These are phyloP conservation scores for Patella ulyssiponensis DNA, from an alignment of 2,888 invertebrate species.

Conservation along the genomic window DNA sequence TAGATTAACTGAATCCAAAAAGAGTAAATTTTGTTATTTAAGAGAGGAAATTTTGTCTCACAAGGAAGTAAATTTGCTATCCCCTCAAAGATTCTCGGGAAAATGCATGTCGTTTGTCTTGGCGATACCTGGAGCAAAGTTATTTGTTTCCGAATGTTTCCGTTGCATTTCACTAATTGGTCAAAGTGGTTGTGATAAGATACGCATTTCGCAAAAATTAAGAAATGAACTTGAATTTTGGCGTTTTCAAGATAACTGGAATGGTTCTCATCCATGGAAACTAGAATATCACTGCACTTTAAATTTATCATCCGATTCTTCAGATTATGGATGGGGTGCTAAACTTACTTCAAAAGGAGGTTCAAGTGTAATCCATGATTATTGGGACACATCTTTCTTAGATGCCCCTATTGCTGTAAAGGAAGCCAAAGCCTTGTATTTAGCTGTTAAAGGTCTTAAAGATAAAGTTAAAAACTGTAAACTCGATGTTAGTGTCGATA, in stretches of 20 bases:
- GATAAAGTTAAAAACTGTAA: not conserved
- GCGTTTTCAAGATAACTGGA: not conserved
- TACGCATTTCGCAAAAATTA: not conserved
- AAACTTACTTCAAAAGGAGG: not conserved
- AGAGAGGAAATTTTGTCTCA: not conserved
- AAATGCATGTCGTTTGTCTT: not conserved
- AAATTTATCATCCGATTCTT: not conserved
- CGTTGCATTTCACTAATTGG: not conserved
- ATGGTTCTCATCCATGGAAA: not conserved
- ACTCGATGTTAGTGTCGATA: not conserved
- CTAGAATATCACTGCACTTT: not conserved
- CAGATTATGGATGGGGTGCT: not conserved
- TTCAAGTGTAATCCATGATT: not conserved
- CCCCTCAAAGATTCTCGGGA: too few relatives aligned
- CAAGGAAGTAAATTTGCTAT: not conserved
- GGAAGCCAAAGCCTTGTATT: not conserved
- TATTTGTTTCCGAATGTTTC: not conserved
- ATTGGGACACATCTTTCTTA: not conserved
- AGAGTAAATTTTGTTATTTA: not conserved
- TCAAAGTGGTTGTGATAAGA: not conserved
- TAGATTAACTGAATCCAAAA: not conserved
- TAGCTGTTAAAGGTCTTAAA: not conserved
- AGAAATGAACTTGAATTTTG: not conserved
- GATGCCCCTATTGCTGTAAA: not conserved
- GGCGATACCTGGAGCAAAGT: not conserved